Percentiles rank a stretch among this genome's conserved stretches.
Conservation (phyloP, 1,140 invertebrate species). For the Bombus polaris region DNA sequence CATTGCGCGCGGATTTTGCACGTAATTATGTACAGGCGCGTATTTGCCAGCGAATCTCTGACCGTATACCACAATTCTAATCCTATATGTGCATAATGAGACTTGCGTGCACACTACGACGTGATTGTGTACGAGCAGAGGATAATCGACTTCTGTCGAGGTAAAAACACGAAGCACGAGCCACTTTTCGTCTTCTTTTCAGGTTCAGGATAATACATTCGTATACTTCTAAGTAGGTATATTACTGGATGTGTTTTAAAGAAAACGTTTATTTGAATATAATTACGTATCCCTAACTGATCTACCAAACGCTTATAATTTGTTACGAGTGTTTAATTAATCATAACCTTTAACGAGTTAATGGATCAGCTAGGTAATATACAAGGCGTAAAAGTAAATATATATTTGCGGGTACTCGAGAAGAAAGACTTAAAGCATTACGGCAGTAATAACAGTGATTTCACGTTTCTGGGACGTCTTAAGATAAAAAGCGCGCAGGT, state of each 20-base stretch:
- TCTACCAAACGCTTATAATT: background rate
- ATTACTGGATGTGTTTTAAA: background rate
- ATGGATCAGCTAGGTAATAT: background rate
- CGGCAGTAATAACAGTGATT: slow-evolving; percentile 2
- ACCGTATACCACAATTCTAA: slow-evolving; percentile 43
- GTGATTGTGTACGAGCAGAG: slow-evolving; percentile 39
- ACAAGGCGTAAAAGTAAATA: background rate
- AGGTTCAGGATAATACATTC: too few species aligned
- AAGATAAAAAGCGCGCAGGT: slow-evolving; percentile 39
- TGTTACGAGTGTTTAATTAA: background rate
- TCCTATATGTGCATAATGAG: slow-evolving; percentile 33
- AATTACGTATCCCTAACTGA: background rate
- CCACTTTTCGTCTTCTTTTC: slow-evolving; percentile 41
- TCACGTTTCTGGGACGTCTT: slow-evolving; percentile 8
- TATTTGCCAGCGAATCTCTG: slow-evolving; percentile 42
- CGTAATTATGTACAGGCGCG: slow-evolving; percentile 55
- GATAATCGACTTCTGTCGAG: slow-evolving; percentile 39
- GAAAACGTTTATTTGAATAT: background rate
- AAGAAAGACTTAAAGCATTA: background rate
- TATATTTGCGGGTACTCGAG: background rate
- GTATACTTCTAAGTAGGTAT: background rate
- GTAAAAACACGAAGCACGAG: background rate
- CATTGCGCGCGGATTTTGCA: slow-evolving; percentile 55
- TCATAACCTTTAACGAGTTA: background rate
- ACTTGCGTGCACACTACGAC: slow-evolving; percentile 28